Base-by-base conservation (phyloP, 2,113 vertebrate species). In the Podiceps cristatus region DNA sequence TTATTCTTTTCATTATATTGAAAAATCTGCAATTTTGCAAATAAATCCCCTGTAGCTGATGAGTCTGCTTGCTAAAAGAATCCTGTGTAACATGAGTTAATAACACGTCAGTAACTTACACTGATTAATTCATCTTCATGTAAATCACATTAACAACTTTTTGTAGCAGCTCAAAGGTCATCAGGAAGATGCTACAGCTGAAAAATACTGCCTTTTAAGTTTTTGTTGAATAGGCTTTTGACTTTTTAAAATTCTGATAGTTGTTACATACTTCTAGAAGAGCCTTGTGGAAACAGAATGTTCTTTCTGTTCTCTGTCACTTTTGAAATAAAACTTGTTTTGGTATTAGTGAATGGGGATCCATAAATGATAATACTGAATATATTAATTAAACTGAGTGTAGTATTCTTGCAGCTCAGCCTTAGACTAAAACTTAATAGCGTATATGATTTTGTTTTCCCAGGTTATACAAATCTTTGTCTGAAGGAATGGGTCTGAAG, bases 381-480 rank as follows among this genome's bases (percentile, higher is more conserved):
- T 49, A 27, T 71, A 56, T 22, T 55, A 10, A 45, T 89, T 81
- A 45, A 89, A 60, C 42, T 67, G 33, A 50, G 44, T 42, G 18
- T 60, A 29, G 22, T 50, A 45, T 64, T 93, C 67, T 84, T 96
- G 58, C 50, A 73, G 5, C 25, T 88, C 19, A 92, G 13, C 29
- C n/a, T 68, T 86, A 77, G 25, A 28, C 37, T 74, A 74, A 69
- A 91, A 71, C 29, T 58, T 86, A 81, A 13, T 86, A 50, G 86
- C 4, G 0, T 47, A 10, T 68, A 24, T 88, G 16, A 44, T 87
- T 90, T 95, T 92, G 37, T 98, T 93, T 96, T 74, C 40, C 17
- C 79, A 99, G 99, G 75, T 97, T 98, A 83, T 98, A 98, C 88
- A 98, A 98, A 83, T 97, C 98, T 83, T 95, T 98, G 53, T 98